Base-by-base conservation (phyloP, 2,888 invertebrate genomes). In the Thereva nobilitata region DNA sequence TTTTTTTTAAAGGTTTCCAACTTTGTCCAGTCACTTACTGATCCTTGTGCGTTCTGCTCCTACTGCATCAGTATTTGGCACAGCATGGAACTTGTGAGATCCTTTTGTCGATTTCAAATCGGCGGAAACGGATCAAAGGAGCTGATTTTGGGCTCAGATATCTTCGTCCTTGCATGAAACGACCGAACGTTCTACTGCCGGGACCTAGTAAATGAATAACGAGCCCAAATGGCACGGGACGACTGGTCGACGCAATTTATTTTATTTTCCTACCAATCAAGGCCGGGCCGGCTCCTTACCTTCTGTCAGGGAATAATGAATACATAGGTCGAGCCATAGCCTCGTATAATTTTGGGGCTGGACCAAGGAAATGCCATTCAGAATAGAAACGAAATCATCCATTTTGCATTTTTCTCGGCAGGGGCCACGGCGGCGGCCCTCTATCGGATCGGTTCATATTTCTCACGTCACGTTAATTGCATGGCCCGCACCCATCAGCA, bases 391-490 rank as follows among this genome's bases (percentile, higher is more conserved):
- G n/a, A 50, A 45, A 50, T n/a, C 41, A 45, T 61, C 50, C 50
- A 37, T 61, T 61, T 61, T 61, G 53, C 45, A 23, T 23, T 23
- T 23, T 23, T 23, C 23, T 2, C 23, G 23, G 57, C 61, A 61
- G 61, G 9, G 49, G 45, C 35, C 57, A 47, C 38, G 47, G 45
- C 38, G 47, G 45, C n/a, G 9, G 57, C 37, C 50, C 49, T 40
- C 50, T 61, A 61, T 61, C 50, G 50, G 23, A 50, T 50, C 50
- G 61, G 41, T 40, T 61, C 61, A 49, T 61, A 61, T 61, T 61
- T 53, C 35, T 50, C 61, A 61, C 50, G 61, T 61, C 61, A 61
- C 50, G 40, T 50, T 61, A 61, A 61, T 61, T 61, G 61, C 61
- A 50, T 50, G 61, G 23, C 61, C 50, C 23, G 23, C 23, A 23